Evolutionary conservation across 1,140 invertebrate genomes (phyloP), one percentile per base, ranked within the genome.

Genomic region (Drosophila repleta): DNA sequence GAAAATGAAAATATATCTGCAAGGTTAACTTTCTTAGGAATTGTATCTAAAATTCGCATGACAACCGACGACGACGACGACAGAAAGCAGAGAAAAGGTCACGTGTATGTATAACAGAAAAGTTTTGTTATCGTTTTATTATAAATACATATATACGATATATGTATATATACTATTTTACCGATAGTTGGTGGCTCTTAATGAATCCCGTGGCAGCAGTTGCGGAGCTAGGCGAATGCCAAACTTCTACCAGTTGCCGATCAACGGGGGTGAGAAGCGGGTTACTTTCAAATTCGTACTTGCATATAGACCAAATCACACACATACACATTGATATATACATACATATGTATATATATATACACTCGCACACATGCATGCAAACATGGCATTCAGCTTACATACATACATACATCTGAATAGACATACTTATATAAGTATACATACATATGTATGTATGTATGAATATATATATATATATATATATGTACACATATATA

Each of bases 251-350:
- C 51, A 71, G 72, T 78, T 78, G 75, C 57, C 56, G 75, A 78
- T 78, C 75, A 78, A 76, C 75, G 75, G 79, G 82, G 82, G 82
- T 84, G 82, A 81, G 70, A 79, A 83, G 83, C 79, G 79, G 83
- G 83, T 88, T 88, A 88, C 83, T 88, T 87, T 88, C 76, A 79
- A 88, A 77, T 78, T 87, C 76, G 67, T 85, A 85, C 81, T 85
- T 85, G 81, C 81, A 85, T 85, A 87, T 82, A 85, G 78, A 87
- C 81, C 82, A 87, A 85, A 85, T 84, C 35, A 72, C 35, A 61
- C 52, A 63, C 37, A 65, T 18, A 66, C 21, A 56, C 18, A 53
- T 17, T 51, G 29, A 58, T 7, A 41, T 18, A 55, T 32, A 24
- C 21, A 52, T 17, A 53, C 15, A 62, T 4, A 49, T 18, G 49